Evolutionary conservation across 2,888 invertebrate species (phyloP).

Genomic region (Camponotus fellah): DNA sequence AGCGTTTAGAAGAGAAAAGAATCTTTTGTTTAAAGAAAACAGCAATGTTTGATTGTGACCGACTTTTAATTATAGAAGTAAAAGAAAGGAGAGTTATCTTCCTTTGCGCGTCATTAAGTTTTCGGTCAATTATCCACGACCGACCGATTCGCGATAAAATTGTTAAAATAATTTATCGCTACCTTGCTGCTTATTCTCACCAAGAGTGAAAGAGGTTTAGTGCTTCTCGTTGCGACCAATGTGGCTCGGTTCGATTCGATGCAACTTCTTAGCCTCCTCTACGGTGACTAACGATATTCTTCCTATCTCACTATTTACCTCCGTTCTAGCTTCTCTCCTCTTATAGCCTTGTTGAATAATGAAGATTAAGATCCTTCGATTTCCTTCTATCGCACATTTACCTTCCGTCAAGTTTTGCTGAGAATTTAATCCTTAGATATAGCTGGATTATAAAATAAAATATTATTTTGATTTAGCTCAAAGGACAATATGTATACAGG

Average conservation of each 20-base stretch:
- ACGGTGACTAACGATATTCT: conserved; percentile 66
- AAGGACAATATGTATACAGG: too few relatives aligned
- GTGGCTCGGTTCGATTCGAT: conserved; percentile 26
- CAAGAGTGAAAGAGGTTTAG: conserved; percentile 72
- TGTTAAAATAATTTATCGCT: conserved; percentile 75
- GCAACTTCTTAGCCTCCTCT: conserved; percentile 58
- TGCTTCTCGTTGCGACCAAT: conserved; percentile 37
- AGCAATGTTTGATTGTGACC: neutral
- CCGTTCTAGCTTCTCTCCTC: conserved; percentile 29
- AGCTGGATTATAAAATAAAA: conserved; percentile 22
- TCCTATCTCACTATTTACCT: conserved; percentile 46
- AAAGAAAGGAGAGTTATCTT: conserved; percentile 42
- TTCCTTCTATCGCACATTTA: conserved; percentile 53
- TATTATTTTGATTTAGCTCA: neutral
- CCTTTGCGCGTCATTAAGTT: conserved; percentile 51
- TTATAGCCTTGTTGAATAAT: conserved; percentile 56
- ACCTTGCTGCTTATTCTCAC: conserved; percentile 65
- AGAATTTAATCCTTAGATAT: conserved; percentile 41
- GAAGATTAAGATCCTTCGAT: conserved; percentile 72
- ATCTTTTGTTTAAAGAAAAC: conserved; percentile 16
- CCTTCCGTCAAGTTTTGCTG: conserved; percentile 34
- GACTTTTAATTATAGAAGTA: conserved; percentile 8
- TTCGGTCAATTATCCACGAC: conserved; percentile 60
- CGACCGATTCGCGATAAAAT: conserved; percentile 53
- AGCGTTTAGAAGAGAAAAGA: neutral